Base-by-base conservation (phyloP, 1,140 invertebrate genomes). In the Acromyrmex echinatior region DNA sequence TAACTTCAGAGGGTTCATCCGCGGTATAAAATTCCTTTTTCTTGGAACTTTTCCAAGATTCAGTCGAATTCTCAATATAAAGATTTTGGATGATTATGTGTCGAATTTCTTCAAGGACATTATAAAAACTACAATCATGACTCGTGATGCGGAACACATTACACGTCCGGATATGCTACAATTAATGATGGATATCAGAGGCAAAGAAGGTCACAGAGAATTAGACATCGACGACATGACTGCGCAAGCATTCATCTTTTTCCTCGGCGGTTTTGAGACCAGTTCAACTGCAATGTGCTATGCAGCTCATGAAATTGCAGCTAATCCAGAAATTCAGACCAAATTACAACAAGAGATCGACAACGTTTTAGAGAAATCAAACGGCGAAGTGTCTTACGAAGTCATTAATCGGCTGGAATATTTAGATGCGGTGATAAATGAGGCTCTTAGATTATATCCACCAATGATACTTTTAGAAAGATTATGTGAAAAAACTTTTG, bases 261-360 rank as follows among this genome's bases (percentile, higher is more conserved):
- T 96, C 53, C 82, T 94, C 4, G 96, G 96, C 31, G 96, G 96
- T 0, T 97, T 95, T 88, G 97, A 97, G 70, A 97, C 97, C 0
- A 95, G 95, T 0, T 91, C 96, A 0, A 91, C 91, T 10, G 81
- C 95, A 0, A 87, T 96, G 16, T 89, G 93, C 96, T 90, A 97
- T 3, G 81, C 91, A 0, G 28, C 92, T 1, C 95, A 96, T 82
- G 86, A 96, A 68, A 90, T 97, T 9, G 96, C 96, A 0, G 87
- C 96, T 16, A 95, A 97, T 91, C 95, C 39, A 10, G 39, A 45
- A 12, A 45, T 10, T 10, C 95, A 0, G 95, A 96, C 0, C 87
- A 96, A 94, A 92, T 85, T 97, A 31, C 95, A 95, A 60, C 92
- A 96, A 60, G 97, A 97, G 92, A 95, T 97, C 39, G 92, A 95